A percentile compares a stretch with the other conserved stretches of the same genome.
Conservation (phyloP, 2,797 vertebrate species). For the Propithecus perrieri region DNA sequence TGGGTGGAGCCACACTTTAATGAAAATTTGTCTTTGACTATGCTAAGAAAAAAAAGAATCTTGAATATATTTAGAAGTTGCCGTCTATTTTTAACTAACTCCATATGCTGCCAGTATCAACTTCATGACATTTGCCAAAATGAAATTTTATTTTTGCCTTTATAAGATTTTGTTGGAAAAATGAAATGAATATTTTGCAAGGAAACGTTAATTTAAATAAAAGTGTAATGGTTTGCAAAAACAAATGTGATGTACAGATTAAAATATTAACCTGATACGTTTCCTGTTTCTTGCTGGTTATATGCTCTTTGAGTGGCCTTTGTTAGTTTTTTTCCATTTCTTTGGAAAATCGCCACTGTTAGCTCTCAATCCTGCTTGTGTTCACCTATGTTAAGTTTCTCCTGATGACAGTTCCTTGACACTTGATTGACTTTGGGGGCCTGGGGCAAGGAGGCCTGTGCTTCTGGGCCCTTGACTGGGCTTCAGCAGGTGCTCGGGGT, state of each 20-base stretch:
- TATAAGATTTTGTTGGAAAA: slow-evolving; percentile 85
- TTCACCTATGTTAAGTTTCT: not conserved
- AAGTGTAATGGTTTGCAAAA: slow-evolving; percentile 84
- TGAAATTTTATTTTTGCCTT: slow-evolving; percentile 94
- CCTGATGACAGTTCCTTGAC: not conserved
- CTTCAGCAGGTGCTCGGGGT: not conserved
- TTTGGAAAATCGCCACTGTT: not conserved
- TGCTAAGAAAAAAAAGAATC: slow-evolving; percentile 86
- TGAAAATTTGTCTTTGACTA: slow-evolving; percentile 81
- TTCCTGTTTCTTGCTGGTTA: slow-evolving; percentile 56
- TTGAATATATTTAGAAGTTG: slow-evolving; percentile 89
- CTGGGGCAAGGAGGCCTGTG: not conserved
- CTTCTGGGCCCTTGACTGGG: not conserved
- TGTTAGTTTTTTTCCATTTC: not conserved
- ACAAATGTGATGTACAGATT: slow-evolving; percentile 86
- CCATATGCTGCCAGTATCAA: slow-evolving; percentile 93
- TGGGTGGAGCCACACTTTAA: slow-evolving; percentile 70
- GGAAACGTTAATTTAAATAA: slow-evolving; percentile 87
- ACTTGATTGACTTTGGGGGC: slow-evolving; percentile 6
- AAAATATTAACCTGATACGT: slow-evolving; percentile 84
- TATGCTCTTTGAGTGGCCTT: slow-evolving; percentile 33
- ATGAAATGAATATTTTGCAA: slow-evolving; percentile 87
- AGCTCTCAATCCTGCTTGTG: not conserved
- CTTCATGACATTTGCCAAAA: slow-evolving; percentile 94
- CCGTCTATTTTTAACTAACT: slow-evolving; percentile 90